Percentiles rank a stretch among this genome's conserved stretches.
Evolutionary conservation across 2,888 invertebrate species (phyloP).

Genomic region (Pseudeuparius sepicola): DNA sequence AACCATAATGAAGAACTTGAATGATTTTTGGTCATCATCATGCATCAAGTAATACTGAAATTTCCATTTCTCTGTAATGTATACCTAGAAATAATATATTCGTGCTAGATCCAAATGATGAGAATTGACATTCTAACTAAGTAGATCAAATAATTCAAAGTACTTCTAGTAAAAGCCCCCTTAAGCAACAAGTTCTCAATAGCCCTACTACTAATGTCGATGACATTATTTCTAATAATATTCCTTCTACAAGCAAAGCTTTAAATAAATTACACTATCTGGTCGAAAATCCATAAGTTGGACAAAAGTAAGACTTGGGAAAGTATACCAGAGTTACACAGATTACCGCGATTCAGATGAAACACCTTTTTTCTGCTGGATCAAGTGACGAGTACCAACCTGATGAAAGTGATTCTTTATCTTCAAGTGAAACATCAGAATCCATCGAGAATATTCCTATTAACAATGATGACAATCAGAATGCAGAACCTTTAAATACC

Average conservation of each 20-base stretch:
- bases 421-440: slow-evolving; percentile 9
- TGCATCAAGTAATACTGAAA: slow-evolving; percentile 1
- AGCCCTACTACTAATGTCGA: slow-evolving; percentile 1
- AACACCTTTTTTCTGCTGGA: slow-evolving; percentile 9
- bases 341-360: slow-evolving; percentile 8
- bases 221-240: slow-evolving; percentile 4
- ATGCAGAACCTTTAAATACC: slow-evolving; percentile 6
- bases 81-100: slow-evolving; percentile 7
- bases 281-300: slow-evolving; percentile 8
- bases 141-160: slow-evolving; percentile 7
- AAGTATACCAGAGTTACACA: slow-evolving; percentile 9
- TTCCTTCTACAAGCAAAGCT: slow-evolving; percentile 3
- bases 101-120: slow-evolving; percentile 4
- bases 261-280: slow-evolving; percentile 7
- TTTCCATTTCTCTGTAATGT: slow-evolving; percentile 4
- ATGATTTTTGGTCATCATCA: no score
- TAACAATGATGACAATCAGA: slow-evolving; percentile 8
- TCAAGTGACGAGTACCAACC: slow-evolving; percentile 10
- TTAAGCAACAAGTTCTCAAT: slow-evolving; percentile 1
- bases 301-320: slow-evolving; percentile 9
- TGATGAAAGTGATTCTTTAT: slow-evolving; percentile 8
- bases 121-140: slow-evolving; percentile 2
- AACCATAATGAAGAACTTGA: no score
- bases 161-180: slow-evolving; percentile 2
- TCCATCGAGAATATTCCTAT: slow-evolving; percentile 5